Evolutionary conservation across 2,113 vertebrate species (phyloP).

Genomic region (Pyxicephalus adspersus): DNA sequence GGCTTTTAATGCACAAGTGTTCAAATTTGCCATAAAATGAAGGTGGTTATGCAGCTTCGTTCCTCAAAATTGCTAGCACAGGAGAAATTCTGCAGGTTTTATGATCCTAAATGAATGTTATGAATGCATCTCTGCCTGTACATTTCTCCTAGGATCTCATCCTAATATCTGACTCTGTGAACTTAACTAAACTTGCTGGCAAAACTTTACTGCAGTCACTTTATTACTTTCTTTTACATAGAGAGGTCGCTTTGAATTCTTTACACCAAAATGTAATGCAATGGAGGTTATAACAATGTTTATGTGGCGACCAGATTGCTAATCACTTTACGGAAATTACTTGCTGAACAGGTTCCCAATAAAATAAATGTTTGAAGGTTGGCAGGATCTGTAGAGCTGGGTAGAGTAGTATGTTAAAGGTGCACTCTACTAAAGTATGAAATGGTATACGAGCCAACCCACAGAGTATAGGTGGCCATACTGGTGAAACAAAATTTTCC

Average conservation of each 20-base stretch:
- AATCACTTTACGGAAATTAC: not conserved
- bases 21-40: conserved; percentile 54
- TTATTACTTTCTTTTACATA: conserved; percentile 15
- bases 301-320: conserved; percentile 1
- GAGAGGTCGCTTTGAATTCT: not conserved
- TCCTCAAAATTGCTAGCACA: conserved; percentile 46
- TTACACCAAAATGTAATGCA: not conserved
- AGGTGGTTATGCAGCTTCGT: conserved; percentile 46
- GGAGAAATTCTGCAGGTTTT: conserved; percentile 49
- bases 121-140: conserved; percentile 20
- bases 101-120: conserved; percentile 50
- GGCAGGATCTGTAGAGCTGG: conserved; percentile 1
- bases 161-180: conserved; percentile 11
- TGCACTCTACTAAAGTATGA: not conserved
- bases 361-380: not conserved
- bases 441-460: not conserved
- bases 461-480: too few species aligned
- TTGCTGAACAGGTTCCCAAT: not conserved
- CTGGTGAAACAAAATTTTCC: too few species aligned
- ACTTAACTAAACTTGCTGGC: conserved; percentile 39
- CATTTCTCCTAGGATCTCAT: conserved; percentile 50
- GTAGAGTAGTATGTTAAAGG: not conserved
- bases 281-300: conserved; percentile 7
- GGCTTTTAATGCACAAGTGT: conserved; percentile 54
- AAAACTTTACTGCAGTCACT: conserved; percentile 31